Base-by-base conservation (phyloP, 1,140 invertebrate genomes). In the Conus betulinus region DNA sequence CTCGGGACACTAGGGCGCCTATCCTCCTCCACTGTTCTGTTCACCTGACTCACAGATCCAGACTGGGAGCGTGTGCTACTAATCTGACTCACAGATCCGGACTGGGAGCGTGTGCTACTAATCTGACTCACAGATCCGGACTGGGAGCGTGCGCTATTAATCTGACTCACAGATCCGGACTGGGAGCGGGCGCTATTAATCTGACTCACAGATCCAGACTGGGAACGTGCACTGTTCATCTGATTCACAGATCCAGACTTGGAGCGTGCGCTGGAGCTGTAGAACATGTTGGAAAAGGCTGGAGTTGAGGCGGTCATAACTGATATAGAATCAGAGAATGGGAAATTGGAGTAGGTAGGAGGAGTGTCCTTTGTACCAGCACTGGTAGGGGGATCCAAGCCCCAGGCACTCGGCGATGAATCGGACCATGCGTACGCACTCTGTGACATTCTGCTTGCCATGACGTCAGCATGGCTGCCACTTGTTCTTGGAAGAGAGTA, bases 361-460 rank as follows among this genome's bases (percentile, higher is more conserved):
- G 10, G 13, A 71, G 6, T 1, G 57, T 60, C 57, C 20, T 71
- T 11, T n/a, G 67, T 7, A 7, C 23, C 67, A 20, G 6, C 67
- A 11, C 11, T 7, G 20, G 13, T n/a, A 23, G 15, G 6, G 67
- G 67, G 67, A 20, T 23, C 20, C 13, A 71, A 71, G 67, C 23
- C 82, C n/a, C 13, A 52, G 23, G 27, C 25, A 63, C 57, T 20
- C 2, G 82, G 23, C 5, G 82, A 23, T 0, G 82, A 84, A 23
- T 17, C 57, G 20, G 82, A 84, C 82, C 53, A n/a, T 7, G 27
- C 82, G 25, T 84, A 63, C 23, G 82, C 82, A n/a, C 82, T 84
- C 55, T 84, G 82, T 8, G 82, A 84, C 82, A 84, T 84, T 39
- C 53, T 53, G 53, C 53, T 25, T 5, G 82, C 23, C 23, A 52